phyloP scores from a whole-genome alignment of 2,797 vertebrate species.

The Enteromius mattozi region DNA sequence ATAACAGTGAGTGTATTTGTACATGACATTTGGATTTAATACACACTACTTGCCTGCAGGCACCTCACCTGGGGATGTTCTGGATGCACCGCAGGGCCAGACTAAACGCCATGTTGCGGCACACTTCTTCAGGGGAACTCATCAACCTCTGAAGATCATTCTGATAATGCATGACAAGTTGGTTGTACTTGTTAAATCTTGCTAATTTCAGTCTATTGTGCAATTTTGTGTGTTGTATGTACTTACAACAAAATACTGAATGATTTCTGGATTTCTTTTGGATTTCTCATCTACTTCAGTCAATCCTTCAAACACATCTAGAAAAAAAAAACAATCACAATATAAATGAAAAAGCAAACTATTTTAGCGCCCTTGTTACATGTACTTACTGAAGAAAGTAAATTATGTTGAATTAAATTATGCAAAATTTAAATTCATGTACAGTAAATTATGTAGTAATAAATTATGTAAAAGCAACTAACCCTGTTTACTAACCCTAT shows the following conservation, averaged over 20 bases:
- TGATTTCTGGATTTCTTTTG: constrained; percentile 93
- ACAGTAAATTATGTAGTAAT: too few relatives aligned
- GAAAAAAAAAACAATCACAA: constrained; percentile 8
- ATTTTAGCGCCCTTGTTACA: neutral
- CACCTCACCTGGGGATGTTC: constrained; percentile 89
- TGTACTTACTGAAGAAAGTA: neutral
- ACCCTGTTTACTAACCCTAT: neutral
- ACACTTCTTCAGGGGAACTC: constrained; percentile 91
- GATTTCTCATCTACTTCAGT: constrained; percentile 97
- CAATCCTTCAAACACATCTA: constrained; percentile 94
- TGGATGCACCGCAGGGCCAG: constrained; percentile 94
- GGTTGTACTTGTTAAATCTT: constrained; percentile 28
- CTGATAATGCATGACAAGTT: constrained; percentile 68
- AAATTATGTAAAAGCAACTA: neutral
- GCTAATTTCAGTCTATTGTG: neutral
- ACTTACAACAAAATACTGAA: constrained; percentile 94
- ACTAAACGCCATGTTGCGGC: constrained; percentile 92
- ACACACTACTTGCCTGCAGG: neutral
- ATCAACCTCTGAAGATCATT: constrained; percentile 95
- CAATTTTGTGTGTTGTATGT: neutral
- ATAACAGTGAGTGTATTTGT: constrained; percentile 3
- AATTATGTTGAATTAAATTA: neutral
- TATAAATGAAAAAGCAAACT: neutral
- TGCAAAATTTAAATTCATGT: too few relatives aligned
- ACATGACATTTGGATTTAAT: constrained; percentile 9